phyloP scores from a whole-genome alignment of 2,888 invertebrate genomes.

The Pilophorus perplexus region DNA sequence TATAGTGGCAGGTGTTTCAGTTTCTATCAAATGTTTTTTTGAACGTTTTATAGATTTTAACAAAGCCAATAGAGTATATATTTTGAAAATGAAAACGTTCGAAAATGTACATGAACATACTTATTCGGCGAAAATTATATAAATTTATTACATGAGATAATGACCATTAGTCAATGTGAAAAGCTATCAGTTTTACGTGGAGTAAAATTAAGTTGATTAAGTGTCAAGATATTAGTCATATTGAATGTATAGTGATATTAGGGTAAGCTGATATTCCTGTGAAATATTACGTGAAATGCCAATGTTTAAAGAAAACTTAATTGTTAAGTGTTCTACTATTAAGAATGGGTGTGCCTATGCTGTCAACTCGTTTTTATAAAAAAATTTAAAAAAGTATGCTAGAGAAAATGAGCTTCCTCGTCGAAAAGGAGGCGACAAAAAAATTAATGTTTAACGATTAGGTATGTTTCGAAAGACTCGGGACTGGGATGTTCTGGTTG shows the following conservation, averaged over 20 bases:
- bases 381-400: neutral
- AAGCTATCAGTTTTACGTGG: too few species aligned
- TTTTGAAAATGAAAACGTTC: slow-evolving; percentile 13
- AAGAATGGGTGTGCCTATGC: slow-evolving; percentile 44
- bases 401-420: neutral
- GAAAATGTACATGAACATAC: slow-evolving; percentile 13
- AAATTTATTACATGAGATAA: neutral
- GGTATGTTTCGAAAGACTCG: neutral
- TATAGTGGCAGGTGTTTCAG: slow-evolving; percentile 18
- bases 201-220: neutral
- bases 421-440: neutral
- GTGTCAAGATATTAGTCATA: neutral
- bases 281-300: slow-evolving; percentile 29
- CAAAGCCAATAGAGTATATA: slow-evolving; percentile 22
- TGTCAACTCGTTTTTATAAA: slow-evolving; percentile 34
- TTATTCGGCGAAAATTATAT: neutral
- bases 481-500: slow-evolving; percentile 14
- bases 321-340: slow-evolving; percentile 41
- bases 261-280: slow-evolving; percentile 12
- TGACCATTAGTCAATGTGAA: slow-evolving; percentile 32
- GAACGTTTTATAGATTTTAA: too few species aligned
- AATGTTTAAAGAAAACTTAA: slow-evolving; percentile 22
- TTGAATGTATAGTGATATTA: slow-evolving; percentile 39
- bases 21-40: too few species aligned
- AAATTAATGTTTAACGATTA: neutral